Percentiles rank a stretch among this genome's conserved stretches.
phyloP scores from a whole-genome alignment of 2,888 invertebrate genomes.

The Perizoma affinitatum region DNA sequence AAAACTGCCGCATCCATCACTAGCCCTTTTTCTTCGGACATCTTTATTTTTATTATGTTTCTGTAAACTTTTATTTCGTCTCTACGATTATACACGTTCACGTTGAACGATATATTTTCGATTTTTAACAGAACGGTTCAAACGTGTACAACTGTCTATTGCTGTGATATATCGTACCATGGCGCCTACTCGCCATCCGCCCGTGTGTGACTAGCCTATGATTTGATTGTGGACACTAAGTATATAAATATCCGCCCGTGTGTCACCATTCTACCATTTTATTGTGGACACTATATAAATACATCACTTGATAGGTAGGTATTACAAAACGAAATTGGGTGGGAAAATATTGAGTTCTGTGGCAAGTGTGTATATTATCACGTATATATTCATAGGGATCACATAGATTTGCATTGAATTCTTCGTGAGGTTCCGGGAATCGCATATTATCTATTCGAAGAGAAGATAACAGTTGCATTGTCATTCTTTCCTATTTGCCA shows the following conservation, averaged over 20 bases:
- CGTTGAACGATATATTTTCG: slow-evolving; percentile 74
- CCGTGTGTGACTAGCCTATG: background rate
- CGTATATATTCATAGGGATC: background rate
- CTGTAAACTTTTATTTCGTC: slow-evolving; percentile 65
- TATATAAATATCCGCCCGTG: slow-evolving; percentile 8
- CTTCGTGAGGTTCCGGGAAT: too few species aligned
- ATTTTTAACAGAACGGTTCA: slow-evolving; percentile 38
- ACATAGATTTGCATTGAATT: background rate
- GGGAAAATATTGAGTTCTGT: background rate
- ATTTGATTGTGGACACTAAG: background rate
- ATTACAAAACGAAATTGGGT: slow-evolving; percentile 5
- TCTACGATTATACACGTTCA: slow-evolving; percentile 68
- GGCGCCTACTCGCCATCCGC: slow-evolving; percentile 25
- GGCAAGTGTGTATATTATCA: background rate
- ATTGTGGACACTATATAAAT: slow-evolving; percentile 12
- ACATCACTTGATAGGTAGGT: background rate
- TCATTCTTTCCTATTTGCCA: too few species aligned
- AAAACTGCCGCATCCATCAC: slow-evolving; percentile 29
- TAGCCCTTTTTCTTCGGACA: slow-evolving; percentile 45
- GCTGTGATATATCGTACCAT: slow-evolving; percentile 50
- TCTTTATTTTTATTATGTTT: slow-evolving; percentile 61
- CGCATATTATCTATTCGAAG: too few species aligned
- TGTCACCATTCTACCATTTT: background rate
- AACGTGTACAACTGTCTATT: slow-evolving; percentile 49
- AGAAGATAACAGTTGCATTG: too few species aligned